phyloP scores from a whole-genome alignment of 2,888 invertebrate species.

The Caradrina kadenii region DNA sequence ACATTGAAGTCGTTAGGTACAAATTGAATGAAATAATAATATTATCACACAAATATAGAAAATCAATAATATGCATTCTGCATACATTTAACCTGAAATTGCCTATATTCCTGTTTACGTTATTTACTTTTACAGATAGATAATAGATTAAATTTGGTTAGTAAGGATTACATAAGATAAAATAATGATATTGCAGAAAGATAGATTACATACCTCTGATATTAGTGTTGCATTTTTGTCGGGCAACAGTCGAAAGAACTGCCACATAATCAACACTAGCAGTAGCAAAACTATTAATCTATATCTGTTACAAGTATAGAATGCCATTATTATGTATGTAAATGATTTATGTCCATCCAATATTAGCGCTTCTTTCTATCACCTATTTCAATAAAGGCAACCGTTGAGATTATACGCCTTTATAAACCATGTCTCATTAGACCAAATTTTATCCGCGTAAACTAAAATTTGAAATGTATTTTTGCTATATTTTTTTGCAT shows the following conservation, averaged over 20 bases:
- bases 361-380: conserved; percentile 4
- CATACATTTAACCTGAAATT: not conserved
- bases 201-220: conserved; percentile 72
- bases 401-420: conserved; percentile 16
- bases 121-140: not conserved
- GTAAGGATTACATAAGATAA: conserved; percentile 12
- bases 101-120: conserved; percentile 27
- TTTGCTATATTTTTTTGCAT: conserved; percentile 21
- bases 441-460: not conserved
- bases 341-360: conserved; percentile 37
- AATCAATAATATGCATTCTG: conserved; percentile 15
- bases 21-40: not conserved
- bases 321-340: conserved; percentile 75
- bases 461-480: conserved; percentile 8
- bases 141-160: conserved; percentile 2
- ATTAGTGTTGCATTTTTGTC: conserved; percentile 71
- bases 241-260: conserved; percentile 80
- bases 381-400: conserved; percentile 16
- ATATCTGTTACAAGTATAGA: conserved; percentile 85
- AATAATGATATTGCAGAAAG: conserved; percentile 23
- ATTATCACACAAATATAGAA: conserved; percentile 3
- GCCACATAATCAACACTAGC: conserved; percentile 85
- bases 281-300: conserved; percentile 83
- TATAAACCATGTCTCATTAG: conserved; percentile 7
- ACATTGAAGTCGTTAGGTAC: not conserved